phyloP scores from a whole-genome alignment of 2,113 vertebrate genomes.

The Ophiodon elongatus region DNA sequence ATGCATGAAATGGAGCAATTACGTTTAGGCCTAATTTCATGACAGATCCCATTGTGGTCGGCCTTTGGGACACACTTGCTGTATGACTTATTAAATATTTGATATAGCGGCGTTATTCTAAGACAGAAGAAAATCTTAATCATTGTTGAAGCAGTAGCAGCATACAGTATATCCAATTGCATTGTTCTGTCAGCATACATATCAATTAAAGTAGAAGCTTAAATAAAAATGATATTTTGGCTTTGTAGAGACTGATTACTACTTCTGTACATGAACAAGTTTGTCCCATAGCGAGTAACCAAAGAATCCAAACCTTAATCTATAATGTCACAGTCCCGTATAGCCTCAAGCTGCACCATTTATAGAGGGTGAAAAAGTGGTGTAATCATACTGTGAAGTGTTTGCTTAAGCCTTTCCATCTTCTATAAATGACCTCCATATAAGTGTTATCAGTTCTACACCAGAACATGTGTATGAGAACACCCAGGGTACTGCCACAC shows the following conservation, averaged over 20 bases:
- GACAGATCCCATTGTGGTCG: slow-evolving; percentile 49
- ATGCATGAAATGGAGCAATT: slow-evolving; percentile 71
- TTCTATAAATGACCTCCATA: slow-evolving; percentile 56
- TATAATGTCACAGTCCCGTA: slow-evolving; percentile 53
- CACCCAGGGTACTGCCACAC: slow-evolving; percentile 23
- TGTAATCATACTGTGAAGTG: slow-evolving; percentile 42
- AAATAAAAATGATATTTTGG: slow-evolving; percentile 47
- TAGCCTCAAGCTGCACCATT: slow-evolving; percentile 49
- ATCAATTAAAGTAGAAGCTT: slow-evolving; percentile 24
- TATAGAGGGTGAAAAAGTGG: slow-evolving; percentile 48
- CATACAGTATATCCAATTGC: background rate
- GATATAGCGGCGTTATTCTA: slow-evolving; percentile 27
- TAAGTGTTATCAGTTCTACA: slow-evolving; percentile 53
- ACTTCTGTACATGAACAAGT: slow-evolving; percentile 27
- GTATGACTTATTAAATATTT: slow-evolving; percentile 48
- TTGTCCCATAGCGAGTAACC: slow-evolving; percentile 42
- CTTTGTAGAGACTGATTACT: slow-evolving; percentile 45
- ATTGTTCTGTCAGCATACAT: slow-evolving; percentile 22
- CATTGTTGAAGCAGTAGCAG: slow-evolving; percentile 9
- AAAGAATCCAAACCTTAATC: slow-evolving; percentile 56
- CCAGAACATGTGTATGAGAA: slow-evolving; percentile 43
- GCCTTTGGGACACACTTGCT: slow-evolving; percentile 57
- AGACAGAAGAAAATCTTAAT: slow-evolving; percentile 31
- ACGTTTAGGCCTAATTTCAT: slow-evolving; percentile 64
- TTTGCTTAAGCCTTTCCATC: slow-evolving; percentile 56